A percentile compares a stretch with the other conserved stretches of the same genome.
phyloP scores from a whole-genome alignment of 2,797 vertebrate species.

The Mormyrus proboscirostris region DNA sequence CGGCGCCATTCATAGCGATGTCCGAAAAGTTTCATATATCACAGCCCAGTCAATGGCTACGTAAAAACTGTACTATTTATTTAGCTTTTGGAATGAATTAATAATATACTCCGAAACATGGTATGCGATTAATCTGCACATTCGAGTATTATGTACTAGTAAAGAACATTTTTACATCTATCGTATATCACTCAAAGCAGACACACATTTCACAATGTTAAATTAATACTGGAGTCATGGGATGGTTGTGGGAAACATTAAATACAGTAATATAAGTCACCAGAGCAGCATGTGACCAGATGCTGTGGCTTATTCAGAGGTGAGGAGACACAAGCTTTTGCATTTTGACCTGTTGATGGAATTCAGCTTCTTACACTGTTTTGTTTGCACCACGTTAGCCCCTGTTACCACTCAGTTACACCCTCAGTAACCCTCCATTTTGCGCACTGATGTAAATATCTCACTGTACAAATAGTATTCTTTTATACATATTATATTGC shows the following conservation, averaged over 20 bases:
- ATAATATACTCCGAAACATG: not conserved
- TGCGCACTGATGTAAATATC: not conserved
- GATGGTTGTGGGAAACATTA: not conserved
- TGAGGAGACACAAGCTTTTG: not conserved
- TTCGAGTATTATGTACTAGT: not conserved
- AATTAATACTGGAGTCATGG: not conserved
- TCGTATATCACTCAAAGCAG: not conserved
- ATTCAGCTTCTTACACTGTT: not conserved
- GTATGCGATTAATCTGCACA: not conserved
- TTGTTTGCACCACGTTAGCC: not conserved
- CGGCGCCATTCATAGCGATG: not conserved
- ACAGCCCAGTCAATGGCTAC: not conserved
- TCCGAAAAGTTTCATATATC: not conserved
- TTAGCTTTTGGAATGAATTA: not conserved
- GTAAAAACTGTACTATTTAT: not conserved
- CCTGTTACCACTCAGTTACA: not conserved
- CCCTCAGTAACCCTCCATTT: not conserved
- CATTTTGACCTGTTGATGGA: not conserved
- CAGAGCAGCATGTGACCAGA: not conserved
- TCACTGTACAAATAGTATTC: not conserved
- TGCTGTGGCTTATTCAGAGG: not conserved
- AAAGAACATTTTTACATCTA: not conserved
- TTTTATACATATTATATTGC: not conserved
- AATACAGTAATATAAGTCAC: not conserved
- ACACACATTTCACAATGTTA: not conserved